Conservation (phyloP, 2,113 vertebrate genomes). For the Bujurquina vittata region DNA sequence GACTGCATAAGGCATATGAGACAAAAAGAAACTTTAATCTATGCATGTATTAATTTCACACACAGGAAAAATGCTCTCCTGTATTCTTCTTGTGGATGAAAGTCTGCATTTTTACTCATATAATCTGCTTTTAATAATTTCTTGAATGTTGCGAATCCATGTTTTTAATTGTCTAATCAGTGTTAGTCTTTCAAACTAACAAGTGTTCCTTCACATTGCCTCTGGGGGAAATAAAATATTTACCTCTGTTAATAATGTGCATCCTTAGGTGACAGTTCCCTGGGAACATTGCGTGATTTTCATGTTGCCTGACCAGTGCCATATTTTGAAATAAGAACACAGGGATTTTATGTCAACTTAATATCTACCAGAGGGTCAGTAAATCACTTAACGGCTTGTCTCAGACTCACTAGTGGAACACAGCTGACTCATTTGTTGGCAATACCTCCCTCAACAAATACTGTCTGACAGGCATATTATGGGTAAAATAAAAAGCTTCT, state of each 20-base stretch:
- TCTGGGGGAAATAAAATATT: constrained; percentile 3
- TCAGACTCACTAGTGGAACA: constrained; percentile 56
- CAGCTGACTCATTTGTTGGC: constrained; percentile 68
- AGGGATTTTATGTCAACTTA: constrained; percentile 46
- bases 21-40: accelerated
- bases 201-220: not conserved
- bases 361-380: constrained; percentile 61
- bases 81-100: not conserved
- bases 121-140: not conserved
- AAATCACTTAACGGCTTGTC: constrained; percentile 56
- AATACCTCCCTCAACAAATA: constrained; percentile 48
- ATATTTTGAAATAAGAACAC: constrained; percentile 55
- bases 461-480: constrained; percentile 60
- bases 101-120: not conserved
- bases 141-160: not conserved
- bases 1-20: not conserved
- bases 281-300: constrained; percentile 27
- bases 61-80: not conserved
- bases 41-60: not conserved
- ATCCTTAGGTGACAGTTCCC: constrained; percentile 20
- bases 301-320: constrained; percentile 23
- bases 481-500: constrained; percentile 46
- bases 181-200: not conserved
- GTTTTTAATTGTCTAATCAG: not conserved
- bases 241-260: constrained; percentile 18